Base-by-base conservation (phyloP, 2,888 invertebrate species). In the Dastarcus helophoroides region DNA sequence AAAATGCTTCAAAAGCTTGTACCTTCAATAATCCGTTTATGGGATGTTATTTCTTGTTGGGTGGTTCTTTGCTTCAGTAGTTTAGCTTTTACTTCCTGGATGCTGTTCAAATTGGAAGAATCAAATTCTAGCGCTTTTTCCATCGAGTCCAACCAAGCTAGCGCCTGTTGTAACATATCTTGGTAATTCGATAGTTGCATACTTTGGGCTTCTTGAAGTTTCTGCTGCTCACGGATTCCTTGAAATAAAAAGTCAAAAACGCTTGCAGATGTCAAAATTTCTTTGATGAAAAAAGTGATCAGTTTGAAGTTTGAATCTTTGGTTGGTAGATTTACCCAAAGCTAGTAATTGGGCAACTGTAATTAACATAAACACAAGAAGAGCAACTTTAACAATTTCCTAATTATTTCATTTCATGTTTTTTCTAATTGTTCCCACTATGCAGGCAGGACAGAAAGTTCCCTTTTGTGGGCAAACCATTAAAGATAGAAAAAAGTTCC, bases 11-110 rank as follows among this genome's bases (percentile, higher is more conserved):
- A 8, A 9, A 7, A 10, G 3, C 10, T 4, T 22, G n/a, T 41
- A 58, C 58, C 79, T 63, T 94, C 93, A 22, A 94, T 79, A 3
- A 91, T 79, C 42, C 90, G 69, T 56, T 91, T 91, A 53, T 94
- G 86, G 0, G 90, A 82, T 33, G 78, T 65, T 13, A 91, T 85
- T 62, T 95, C 94, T 64, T 94, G 91, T 31, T 85, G 71, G 26
- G 79, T 67, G 0, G 85, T 80, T 70, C 86, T 90, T 50, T 82
- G 79, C 58, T 90, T 90, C 15, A 86, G 65, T 21, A 90, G 58
- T 56, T 84, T 86, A 0, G 85, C 79, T 37, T 83, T 73, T 5
- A 86, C 79, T 58, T 91, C 90, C 57, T 85, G 89, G 3, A 83
- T 71, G 2, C 84, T 82, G 26, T 79, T 74, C 63, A 84, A 77